Evolutionary conservation across 2,888 invertebrate genomes (phyloP), one percentile per base, ranked within the genome.

Genomic region (Synergus gifuensis): DNA sequence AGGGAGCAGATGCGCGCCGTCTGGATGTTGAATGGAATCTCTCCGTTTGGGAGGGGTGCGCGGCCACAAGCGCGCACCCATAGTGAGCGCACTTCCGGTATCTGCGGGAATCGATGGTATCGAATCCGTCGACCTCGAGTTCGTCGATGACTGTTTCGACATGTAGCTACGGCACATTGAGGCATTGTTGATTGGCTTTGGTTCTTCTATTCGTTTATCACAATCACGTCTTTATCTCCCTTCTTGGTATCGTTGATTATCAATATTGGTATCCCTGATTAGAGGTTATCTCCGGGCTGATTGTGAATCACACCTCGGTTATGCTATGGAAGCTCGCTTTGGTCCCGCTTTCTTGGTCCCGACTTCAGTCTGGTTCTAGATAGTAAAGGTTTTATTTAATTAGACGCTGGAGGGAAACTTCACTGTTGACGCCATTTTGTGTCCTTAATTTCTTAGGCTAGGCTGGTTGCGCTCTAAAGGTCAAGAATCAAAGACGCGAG

Each of bases 71-170:
- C 93, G 84, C 92, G 90, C 66, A 94, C 91, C 94, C 94, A 94
- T 78, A 92, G 91, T 76, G 92, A 89, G 77, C 94, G 93, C 66
- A 93, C 93, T 86, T 91, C 91, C 84, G 92, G 92, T 89, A 94
- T 94, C 83, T 94, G 93, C 49, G 94, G 94, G 89, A 94, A 94
- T 83, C 94, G 93, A 89, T 94, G 94, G 91, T 94, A 94, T 79
- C 94, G 93, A 82, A 94, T 93, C 80, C 93, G 92, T 80, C 93
- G 93, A 77, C 94, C 94, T 83, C 93, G 93, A 76, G 94, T 94
- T 85, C 93, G 93, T 79, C 94, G 92, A 89, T 94, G 94, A 88
- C 94, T 94, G 87, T 94, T 94, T 86, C 93, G 93, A 90, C 94
- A 94, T 86, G 93, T 93, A 85, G 93, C 92, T 78, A 94, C 93